A percentile compares a stretch with the other conserved stretches of the same genome.
These are phyloP conservation scores for Perca flavescens DNA, from an alignment of 2,113 vertebrate genomes.

Conservation along the genomic window DNA sequence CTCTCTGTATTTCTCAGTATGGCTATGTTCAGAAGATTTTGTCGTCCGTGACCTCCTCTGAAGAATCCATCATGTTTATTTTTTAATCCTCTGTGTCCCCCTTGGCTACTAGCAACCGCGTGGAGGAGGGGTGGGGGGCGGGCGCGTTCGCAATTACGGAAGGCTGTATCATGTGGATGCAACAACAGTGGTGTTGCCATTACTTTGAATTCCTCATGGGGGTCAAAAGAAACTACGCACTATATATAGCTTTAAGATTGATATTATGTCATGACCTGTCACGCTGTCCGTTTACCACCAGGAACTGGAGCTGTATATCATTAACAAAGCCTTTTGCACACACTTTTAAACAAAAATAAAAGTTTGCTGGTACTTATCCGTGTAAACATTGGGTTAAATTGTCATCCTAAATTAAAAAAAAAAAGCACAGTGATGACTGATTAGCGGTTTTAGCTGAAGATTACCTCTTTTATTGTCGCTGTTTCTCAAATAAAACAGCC, in stretches of 20 bases:
- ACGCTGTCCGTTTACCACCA: not conserved
- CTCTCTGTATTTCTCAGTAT: too few species aligned
- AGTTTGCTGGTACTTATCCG: not conserved
- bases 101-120: too few species aligned
- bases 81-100: too few species aligned
- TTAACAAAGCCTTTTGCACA: conserved; percentile 8
- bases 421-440: not conserved
- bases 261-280: not conserved
- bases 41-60: too few species aligned
- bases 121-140: too few species aligned
- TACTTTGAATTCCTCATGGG: too few species aligned
- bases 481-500: conserved; percentile 4
- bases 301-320: conserved; percentile 28
- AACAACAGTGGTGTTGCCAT: too few species aligned
- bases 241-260: not conserved
- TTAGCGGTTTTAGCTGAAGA: not conserved
- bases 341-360: not conserved
- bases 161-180: too few species aligned
- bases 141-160: too few species aligned
- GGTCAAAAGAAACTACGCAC: too few species aligned
- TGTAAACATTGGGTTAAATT: not conserved
- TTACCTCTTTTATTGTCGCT: not conserved
- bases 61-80: too few species aligned
- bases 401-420: not conserved
- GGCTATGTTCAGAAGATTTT: too few species aligned